Base-by-base conservation (phyloP, 2,113 vertebrate genomes). In the Furnarius figulus region DNA sequence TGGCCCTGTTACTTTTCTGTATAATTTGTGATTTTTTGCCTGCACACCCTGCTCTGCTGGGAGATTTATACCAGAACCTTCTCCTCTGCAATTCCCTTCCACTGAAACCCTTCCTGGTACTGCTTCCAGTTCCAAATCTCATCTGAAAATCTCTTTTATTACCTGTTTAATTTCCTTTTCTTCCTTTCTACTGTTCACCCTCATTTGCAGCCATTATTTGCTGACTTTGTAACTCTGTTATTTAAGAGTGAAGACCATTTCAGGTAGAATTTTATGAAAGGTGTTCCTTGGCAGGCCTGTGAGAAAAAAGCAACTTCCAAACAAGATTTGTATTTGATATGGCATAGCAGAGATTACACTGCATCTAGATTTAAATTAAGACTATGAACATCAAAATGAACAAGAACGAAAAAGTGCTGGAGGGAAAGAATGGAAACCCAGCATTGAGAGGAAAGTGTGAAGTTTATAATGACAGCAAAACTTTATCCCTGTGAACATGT, bases 301-400 rank as follows among this genome's bases (percentile, higher is more conserved):
- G 49, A 49, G 52, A 71, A 79, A 56, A 50, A 56, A 16, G 3
- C 23, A 82, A 58, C 28, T 82, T 61, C 44, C 70, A 66, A 89
- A 70, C 49, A 87, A 93, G 79, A 75, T 79, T 81, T 90, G n/a
- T 92, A 5, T 71, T 24, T 33, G 72, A 84, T 90, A 77, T 19
- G 27, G 49, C 3, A 14, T 2, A 42, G 47, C 40, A 77, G 71
- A 56, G 31, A 77, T 71, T 90, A 40, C 72, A 33, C 53, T 87
- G 70, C 44, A 24, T 73, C 88, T 65, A 80, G 79, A 93, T 92
- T 94, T 91, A 92, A 96, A 96, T 90, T 81, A 81, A 93, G 83
- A 56, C 72, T 40, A 65, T 30, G 42, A 85, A 87, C n/a, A 77
- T 85, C 71, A 89, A 93, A 96, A 96, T 80, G 70, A 96, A 52